These are phyloP conservation scores for Lindbergichthys nudifrons DNA, from an alignment of 2,797 vertebrate genomes.

Conservation along the genomic window DNA sequence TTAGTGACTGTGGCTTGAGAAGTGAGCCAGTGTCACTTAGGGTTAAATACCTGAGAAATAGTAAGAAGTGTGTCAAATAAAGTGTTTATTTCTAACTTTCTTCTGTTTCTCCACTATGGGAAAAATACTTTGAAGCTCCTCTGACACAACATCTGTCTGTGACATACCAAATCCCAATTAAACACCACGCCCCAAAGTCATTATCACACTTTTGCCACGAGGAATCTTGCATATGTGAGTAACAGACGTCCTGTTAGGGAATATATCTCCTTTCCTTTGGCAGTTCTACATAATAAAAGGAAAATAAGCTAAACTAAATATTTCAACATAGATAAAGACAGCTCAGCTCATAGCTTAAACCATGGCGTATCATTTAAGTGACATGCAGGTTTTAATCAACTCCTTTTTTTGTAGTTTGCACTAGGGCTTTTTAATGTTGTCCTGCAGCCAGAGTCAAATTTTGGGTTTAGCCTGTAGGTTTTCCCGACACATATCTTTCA, in stretches of 20 bases:
- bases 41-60: not conserved
- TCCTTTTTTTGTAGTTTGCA: too few species aligned
- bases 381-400: too few species aligned
- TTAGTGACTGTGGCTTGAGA: not conserved
- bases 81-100: conserved; percentile 4
- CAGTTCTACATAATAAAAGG: not conserved
- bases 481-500: not conserved
- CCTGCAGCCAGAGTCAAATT: not conserved
- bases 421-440: too few species aligned
- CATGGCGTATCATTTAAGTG: too few species aligned
- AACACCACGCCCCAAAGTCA: not conserved
- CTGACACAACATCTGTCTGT: not conserved
- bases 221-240: not conserved
- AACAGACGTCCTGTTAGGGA: not conserved
- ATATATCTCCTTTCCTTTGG: not conserved
- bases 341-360: too few species aligned
- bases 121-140: not conserved
- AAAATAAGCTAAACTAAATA: too few species aligned
- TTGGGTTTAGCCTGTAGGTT: not conserved
- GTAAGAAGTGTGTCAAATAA: not conserved
- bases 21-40: not conserved
- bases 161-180: not conserved
- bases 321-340: too few species aligned
- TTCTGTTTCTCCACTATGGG: not conserved
- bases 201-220: not conserved